phyloP scores from a whole-genome alignment of 2,888 invertebrate genomes.

The Serrognathus titanus region DNA sequence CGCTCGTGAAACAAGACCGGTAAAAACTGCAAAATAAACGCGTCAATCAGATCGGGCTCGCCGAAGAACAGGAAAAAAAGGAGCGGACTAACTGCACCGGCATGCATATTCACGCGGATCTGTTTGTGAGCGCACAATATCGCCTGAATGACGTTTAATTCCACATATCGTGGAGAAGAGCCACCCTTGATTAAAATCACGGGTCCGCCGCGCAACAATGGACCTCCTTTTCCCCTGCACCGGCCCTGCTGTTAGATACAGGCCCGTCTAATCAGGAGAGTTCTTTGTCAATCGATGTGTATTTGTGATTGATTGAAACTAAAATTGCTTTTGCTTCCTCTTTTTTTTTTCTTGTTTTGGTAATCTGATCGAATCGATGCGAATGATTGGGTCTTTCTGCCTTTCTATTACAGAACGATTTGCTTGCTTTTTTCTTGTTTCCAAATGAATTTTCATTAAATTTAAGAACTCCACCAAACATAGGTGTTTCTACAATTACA shows the following conservation, averaged over 20 bases:
- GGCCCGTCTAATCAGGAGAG: slow-evolving; percentile 46
- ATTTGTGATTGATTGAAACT: slow-evolving; percentile 47
- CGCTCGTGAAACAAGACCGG: slow-evolving; percentile 13
- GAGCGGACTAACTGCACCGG: slow-evolving; percentile 27
- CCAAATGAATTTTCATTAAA: not conserved
- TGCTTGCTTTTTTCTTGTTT: not conserved
- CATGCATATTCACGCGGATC: slow-evolving; percentile 35
- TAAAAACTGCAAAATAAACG: slow-evolving; percentile 24
- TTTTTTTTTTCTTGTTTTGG: slow-evolving; percentile 26
- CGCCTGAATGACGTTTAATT: slow-evolving; percentile 46
- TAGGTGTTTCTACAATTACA: not conserved
- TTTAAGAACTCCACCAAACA: not conserved
- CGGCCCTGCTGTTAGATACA: slow-evolving; percentile 35
- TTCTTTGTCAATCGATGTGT: slow-evolving; percentile 44
- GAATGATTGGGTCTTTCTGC: slow-evolving; percentile 3
- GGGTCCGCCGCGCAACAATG: slow-evolving; percentile 43
- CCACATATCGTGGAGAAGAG: slow-evolving; percentile 44
- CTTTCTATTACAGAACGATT: not conserved
- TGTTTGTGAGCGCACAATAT: slow-evolving; percentile 43
- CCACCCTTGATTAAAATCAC: slow-evolving; percentile 47
- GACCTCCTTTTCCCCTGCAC: slow-evolving; percentile 34
- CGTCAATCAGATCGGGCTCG: slow-evolving; percentile 26
- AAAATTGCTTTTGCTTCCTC: slow-evolving; percentile 42
- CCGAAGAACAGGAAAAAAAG: slow-evolving; percentile 21
- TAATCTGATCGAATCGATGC: slow-evolving; percentile 26